Evolutionary conservation across 2,797 vertebrate genomes (phyloP).

Genomic region (Poecilia picta): DNA sequence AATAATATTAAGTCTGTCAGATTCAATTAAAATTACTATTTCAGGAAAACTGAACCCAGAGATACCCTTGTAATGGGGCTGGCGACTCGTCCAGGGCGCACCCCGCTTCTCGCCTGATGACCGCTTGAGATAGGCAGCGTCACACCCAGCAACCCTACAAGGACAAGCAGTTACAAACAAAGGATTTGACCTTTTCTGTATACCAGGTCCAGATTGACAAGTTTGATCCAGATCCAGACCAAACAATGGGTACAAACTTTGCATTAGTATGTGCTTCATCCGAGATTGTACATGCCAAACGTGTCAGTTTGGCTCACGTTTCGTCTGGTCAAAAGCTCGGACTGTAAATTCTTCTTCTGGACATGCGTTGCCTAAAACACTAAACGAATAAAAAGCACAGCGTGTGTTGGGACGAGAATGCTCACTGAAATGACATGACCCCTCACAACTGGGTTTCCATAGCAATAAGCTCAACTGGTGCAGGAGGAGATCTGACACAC

Average conservation of each 20-base stretch:
- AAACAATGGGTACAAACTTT: background rate
- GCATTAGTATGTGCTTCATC: background rate
- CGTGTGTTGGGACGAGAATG: conserved; percentile 28
- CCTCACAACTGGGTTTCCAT: conserved; percentile 66
- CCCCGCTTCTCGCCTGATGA: too few species aligned
- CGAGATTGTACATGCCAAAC: background rate
- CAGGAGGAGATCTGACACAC: conserved; percentile 13
- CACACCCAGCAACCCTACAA: background rate
- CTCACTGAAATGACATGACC: conserved; percentile 47
- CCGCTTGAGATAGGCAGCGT: too few species aligned
- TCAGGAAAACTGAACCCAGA: background rate
- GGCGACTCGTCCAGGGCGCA: too few species aligned
- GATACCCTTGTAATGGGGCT: too few species aligned
- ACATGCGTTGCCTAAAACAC: background rate
- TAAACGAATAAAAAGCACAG: conserved; percentile 21
- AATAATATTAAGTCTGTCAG: background rate
- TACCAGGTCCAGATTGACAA: background rate
- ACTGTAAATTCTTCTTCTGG: background rate
- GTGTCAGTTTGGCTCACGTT: background rate
- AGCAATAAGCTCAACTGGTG: conserved; percentile 77
- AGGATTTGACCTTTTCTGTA: background rate
- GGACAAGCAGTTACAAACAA: background rate
- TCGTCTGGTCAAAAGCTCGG: background rate
- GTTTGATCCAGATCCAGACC: background rate
- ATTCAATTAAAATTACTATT: background rate